Percentiles rank a stretch among this genome's conserved stretches.
phyloP scores from a whole-genome alignment of 2,888 invertebrate species.

The Epistrophe eligans region DNA sequence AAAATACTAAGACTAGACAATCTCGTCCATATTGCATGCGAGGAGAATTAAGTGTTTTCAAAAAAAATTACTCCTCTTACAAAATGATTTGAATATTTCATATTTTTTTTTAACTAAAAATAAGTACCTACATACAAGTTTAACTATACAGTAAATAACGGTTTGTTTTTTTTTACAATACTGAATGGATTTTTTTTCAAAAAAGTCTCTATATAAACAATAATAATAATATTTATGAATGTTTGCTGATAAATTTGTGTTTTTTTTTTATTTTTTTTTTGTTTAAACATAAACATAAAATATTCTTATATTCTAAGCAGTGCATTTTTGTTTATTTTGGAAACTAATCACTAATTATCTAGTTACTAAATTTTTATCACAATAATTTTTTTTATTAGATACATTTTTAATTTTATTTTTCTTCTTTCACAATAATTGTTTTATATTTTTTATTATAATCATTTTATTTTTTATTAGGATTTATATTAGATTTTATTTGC shows the following conservation, averaged over 20 bases:
- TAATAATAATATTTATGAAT: constrained; percentile 48
- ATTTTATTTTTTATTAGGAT: not conserved
- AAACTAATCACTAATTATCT: constrained; percentile 65
- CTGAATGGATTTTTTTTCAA: constrained; percentile 70
- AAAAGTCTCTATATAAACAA: constrained; percentile 57
- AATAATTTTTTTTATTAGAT: constrained; percentile 46
- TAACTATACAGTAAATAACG: constrained; percentile 66
- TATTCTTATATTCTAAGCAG: constrained; percentile 60
- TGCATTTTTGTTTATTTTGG: constrained; percentile 61
- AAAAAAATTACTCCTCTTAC: constrained; percentile 54
- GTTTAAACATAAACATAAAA: constrained; percentile 37
- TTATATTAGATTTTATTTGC: not conserved
- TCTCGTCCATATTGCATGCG: constrained; percentile 81
- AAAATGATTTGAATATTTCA: constrained; percentile 58
- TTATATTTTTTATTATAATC: not conserved
- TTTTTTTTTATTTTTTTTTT: constrained; percentile 17
- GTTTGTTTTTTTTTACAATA: constrained; percentile 67
- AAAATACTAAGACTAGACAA: constrained; percentile 82
- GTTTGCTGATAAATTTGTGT: constrained; percentile 40
- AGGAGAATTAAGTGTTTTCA: constrained; percentile 50
- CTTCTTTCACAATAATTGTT: constrained; percentile 3
- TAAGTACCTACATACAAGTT: constrained; percentile 24
- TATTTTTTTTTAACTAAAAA: constrained; percentile 27
- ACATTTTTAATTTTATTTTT: constrained; percentile 11
- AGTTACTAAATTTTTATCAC: constrained; percentile 62